Percentiles rank a stretch among this genome's conserved stretches.
These are phyloP conservation scores for Pachydiplax longipennis DNA, from an alignment of 2,888 invertebrate species.

Conservation along the genomic window DNA sequence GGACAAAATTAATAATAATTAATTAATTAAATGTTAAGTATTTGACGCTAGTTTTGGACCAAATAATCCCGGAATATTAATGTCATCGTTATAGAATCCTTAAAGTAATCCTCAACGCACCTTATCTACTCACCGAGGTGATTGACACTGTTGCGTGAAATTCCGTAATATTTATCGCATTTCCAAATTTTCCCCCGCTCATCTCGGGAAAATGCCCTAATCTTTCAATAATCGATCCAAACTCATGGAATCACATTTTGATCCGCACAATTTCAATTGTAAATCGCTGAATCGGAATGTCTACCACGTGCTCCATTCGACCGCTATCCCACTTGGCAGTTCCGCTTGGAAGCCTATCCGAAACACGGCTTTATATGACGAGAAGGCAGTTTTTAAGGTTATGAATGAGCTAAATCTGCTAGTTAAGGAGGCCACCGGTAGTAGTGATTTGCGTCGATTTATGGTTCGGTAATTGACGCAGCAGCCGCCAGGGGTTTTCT, in stretches of 20 bases:
- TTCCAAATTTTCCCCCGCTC: no score
- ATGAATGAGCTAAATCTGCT: neutral
- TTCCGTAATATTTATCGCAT: no score
- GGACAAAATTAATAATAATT: no score
- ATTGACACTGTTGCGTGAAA: no score
- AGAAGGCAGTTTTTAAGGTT: neutral
- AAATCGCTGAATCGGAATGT: neutral
- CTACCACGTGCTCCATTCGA: neutral
- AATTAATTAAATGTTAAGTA: no score
- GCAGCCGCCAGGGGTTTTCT: neutral
- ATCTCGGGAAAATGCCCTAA: no score
- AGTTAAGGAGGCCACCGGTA: neutral
- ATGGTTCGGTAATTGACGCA: neutral
- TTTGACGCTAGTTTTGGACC: no score
- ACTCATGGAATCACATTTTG: neutral
- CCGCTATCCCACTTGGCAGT: neutral
- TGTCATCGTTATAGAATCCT: no score
- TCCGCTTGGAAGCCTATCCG: neutral
- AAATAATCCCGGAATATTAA: no score
- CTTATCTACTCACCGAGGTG: no score
- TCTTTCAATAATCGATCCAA: no score
- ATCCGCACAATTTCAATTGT: neutral
- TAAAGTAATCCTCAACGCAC: no score
- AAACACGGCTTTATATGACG: neutral
- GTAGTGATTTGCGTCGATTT: neutral